Evolutionary conservation across 1,140 invertebrate species (phyloP), one percentile per base, ranked within the genome.

Genomic region (Acromyrmex charruanus): DNA sequence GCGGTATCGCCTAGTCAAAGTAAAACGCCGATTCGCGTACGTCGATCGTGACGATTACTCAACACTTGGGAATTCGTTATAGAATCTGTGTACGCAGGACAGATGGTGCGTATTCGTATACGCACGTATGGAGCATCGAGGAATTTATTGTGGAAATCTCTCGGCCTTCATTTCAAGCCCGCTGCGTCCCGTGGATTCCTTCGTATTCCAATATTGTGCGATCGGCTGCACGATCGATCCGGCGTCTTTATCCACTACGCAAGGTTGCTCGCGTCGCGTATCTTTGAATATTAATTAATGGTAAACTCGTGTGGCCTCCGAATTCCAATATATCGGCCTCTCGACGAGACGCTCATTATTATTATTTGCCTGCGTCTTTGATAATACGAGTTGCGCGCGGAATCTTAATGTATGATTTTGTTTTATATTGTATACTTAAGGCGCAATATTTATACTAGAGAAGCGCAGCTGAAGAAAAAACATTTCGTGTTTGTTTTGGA

Each of bases 51-150:
- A 28, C 39, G 59, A 79, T 91, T 91, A 90, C 87, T 92, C 92
- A 93, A 51, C 18, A 0, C 68, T 69, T 28, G 74, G 85, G 91
- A 92, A 92, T 92, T 92, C 81, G 89, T 87, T 59, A 84, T 68
- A 35, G 79, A 84, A 85, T 71, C 84, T 66, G 86, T 74, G 89
- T 77, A 89, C 89, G 88, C 75, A n/a, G 25, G 59, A 75, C 69
- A 75, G 80, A 28, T 25, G 55, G 39, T 16, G 18, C n/a, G 28
- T 25, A 28, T 31, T 44, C 58, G 25, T 49, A 51, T n/a, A 31
- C 61, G 35, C 28, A 9, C 28, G 31, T 25, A 12, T 14, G 68
- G 25, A 31, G 39, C 28, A 58, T 18, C n/a, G 28, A 61, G 69
- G 80, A 84, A 84, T 84, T 84, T 84, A 63, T 75, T 61, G 69